Base-by-base conservation (phyloP, 2,797 vertebrate genomes). In the Malacoctenus gilli region DNA sequence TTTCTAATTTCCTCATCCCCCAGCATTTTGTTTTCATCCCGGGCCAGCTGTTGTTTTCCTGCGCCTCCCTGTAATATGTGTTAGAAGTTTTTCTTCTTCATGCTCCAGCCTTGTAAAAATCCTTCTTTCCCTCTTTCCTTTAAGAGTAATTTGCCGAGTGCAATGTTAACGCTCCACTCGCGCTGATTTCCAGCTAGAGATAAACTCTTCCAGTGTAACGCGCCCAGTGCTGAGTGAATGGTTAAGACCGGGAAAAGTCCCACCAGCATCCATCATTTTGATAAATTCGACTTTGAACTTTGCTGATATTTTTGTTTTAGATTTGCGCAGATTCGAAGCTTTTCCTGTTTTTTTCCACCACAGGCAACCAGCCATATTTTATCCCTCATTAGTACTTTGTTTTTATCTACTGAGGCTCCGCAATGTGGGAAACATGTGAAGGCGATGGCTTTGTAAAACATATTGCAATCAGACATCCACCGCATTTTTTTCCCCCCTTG, bases 1-100 rank as follows among this genome's bases (percentile, higher is more conserved):
- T 92, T 92, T 92, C 76, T 87, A 89, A 91, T 92, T 92, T 91
- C 89, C 90, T 86, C 84, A 66, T 86, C 71, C 71, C 76, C 52
- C 77, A 83, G 75, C 80, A 78, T 80, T 90, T 82, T 85, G 86
- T 84, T 90, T 89, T 91, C 76, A 90, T 91, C 89, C 79, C 0
- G 13, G 25, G 81, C 90, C 91, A 92, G 88, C 89, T 90, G 87
- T 91, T 91, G 82, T 91, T 91, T 90, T 88, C 75, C 85, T 83
- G 83, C 73, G 65, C 86, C 84, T 87, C 83, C 84, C 77, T 77
- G 74, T 83, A 83, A 75, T 85, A 77, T 83, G 83, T 90, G 77
- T 85, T 73, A 80, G 77, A 84, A 39, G 43, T 77, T 85, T n/a
- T 87, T 88, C 72, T 76, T 84, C 85, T 68, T 61, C 54, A 43